phyloP scores from a whole-genome alignment of 1,140 invertebrate species.

The Stegodyphus dumicola region DNA sequence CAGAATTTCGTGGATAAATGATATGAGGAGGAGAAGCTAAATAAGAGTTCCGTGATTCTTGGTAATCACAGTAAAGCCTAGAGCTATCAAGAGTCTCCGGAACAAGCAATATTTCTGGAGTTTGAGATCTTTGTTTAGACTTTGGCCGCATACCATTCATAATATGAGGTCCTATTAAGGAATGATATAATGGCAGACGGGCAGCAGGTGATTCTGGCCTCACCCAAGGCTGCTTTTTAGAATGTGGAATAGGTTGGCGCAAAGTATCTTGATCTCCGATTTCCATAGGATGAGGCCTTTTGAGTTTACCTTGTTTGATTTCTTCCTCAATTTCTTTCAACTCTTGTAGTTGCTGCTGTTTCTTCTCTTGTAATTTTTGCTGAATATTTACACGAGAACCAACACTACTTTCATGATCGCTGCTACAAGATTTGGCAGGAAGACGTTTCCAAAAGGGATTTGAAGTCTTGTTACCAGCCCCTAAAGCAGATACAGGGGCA shows the following conservation, averaged over 20 bases:
- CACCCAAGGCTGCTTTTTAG: slow-evolving; percentile 72
- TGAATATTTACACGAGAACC: slow-evolving; percentile 85
- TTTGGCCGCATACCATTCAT: slow-evolving; percentile 47
- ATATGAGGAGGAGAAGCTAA: slow-evolving; percentile 44
- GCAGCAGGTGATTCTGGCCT: slow-evolving; percentile 52
- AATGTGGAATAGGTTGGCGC: slow-evolving; percentile 68
- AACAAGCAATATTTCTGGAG: slow-evolving; percentile 81
- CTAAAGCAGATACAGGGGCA: slow-evolving; percentile 64
- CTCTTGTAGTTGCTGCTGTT: slow-evolving; percentile 86
- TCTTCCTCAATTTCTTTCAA: slow-evolving; percentile 80
- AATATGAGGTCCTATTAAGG: slow-evolving; percentile 47
- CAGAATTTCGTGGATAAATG: slow-evolving; percentile 45
- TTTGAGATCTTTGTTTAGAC: slow-evolving; percentile 73
- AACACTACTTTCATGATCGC: slow-evolving; percentile 79
- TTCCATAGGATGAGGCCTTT: slow-evolving; percentile 70
- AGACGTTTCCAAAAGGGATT: slow-evolving; percentile 85
- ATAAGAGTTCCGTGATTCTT: slow-evolving; percentile 62
- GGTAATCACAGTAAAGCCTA: slow-evolving; percentile 67
- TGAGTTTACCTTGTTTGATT: slow-evolving; percentile 85
- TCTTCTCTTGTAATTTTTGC: slow-evolving; percentile 88
- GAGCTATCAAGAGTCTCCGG: slow-evolving; percentile 75
- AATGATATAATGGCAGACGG: slow-evolving; percentile 43
- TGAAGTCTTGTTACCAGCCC: slow-evolving; percentile 65
- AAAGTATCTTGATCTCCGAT: slow-evolving; percentile 67
- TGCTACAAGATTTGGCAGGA: slow-evolving; percentile 73